Base-by-base conservation (phyloP, 2,888 invertebrate genomes). In the Ormyrus thymus region DNA sequence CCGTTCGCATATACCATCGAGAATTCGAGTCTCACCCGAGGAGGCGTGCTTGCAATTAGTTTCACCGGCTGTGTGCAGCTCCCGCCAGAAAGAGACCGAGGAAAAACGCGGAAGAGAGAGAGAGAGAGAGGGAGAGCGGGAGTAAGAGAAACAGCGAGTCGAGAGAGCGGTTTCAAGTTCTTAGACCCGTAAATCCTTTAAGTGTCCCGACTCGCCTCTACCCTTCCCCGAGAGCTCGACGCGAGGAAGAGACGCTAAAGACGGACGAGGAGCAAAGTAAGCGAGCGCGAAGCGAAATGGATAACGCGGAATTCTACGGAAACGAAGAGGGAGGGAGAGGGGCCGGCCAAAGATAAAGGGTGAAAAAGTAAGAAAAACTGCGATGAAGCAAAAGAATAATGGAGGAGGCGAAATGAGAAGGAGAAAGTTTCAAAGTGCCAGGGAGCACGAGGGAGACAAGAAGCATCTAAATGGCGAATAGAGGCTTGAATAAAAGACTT, bases 171-270 rank as follows among this genome's bases (percentile, higher is more conserved):
- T 85, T 83, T 84, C 83, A 83, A 86, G 86, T 87, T 86, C 84
- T 86, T 85, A 84, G 84, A 84, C 84, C 86, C 85, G 88, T 89
- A 89, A 89, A 89, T 89, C 87, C 87, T 89, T 87, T 87, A 88
- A 89, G 88, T 89, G 89, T 87, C 87, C 83, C 81, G 81, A 78
- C 80, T 79, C 70, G 66, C 70, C 70, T 15, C 51, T 45, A 48
- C 29, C 62, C 48, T 29, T 55, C 81, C 79, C 81, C 81, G 77
- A 80, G 81, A 82, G 80, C 80, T 81, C 80, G 79, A 78, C 71
- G 10, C 51, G 79, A 72, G 81, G 79, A 76, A 82, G 82, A 83
- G 82, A 84, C 70, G 77, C 80, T 78, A 80, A 80, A 74, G 77
- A 77, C 81, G 82, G 79, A 82, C 78, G 81, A 76, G 75, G 66